Percentiles rank a stretch among this genome's conserved stretches.
Conservation (phyloP, 2,797 vertebrate genomes). For the Leptoclinus maculatus region DNA sequence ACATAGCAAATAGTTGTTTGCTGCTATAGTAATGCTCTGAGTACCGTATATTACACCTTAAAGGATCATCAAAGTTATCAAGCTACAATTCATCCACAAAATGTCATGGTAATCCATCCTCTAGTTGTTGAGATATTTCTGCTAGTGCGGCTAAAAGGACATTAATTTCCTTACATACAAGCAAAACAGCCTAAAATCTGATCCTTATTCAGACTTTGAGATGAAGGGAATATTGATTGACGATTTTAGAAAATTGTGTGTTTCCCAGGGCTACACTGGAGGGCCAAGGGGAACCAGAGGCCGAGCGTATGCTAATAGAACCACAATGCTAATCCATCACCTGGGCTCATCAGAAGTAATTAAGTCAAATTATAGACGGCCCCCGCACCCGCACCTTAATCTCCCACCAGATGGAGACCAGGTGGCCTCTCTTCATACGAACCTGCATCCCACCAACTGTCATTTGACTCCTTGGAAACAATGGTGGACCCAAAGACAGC, state of each 20-base stretch:
- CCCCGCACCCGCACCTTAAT: constrained; percentile 62
- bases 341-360: constrained; percentile 74
- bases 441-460: constrained; percentile 70
- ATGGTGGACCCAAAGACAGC: constrained; percentile 41
- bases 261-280: constrained; percentile 28
- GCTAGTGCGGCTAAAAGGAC: not conserved
- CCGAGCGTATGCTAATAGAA: constrained; percentile 62
- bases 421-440: constrained; percentile 78
- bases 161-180: constrained; percentile 11
- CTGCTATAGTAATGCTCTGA: not conserved
- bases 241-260: constrained; percentile 54
- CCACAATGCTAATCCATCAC: constrained; percentile 71
- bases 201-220: constrained; percentile 32
- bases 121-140: not conserved
- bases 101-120: not conserved
- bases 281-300: constrained; percentile 49
- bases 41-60: not conserved
- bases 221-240: constrained; percentile 40
- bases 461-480: constrained; percentile 75
- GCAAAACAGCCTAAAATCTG: constrained; percentile 32
- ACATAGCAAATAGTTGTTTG: too few relatives aligned
- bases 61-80: not conserved
- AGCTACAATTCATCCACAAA: not conserved
- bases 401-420: constrained; percentile 81
- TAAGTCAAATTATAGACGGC: constrained; percentile 73